A percentile compares a stretch with the other conserved stretches of the same genome.
phyloP scores from a whole-genome alignment of 2,888 invertebrate genomes.

The Plagodis dolabraria region DNA sequence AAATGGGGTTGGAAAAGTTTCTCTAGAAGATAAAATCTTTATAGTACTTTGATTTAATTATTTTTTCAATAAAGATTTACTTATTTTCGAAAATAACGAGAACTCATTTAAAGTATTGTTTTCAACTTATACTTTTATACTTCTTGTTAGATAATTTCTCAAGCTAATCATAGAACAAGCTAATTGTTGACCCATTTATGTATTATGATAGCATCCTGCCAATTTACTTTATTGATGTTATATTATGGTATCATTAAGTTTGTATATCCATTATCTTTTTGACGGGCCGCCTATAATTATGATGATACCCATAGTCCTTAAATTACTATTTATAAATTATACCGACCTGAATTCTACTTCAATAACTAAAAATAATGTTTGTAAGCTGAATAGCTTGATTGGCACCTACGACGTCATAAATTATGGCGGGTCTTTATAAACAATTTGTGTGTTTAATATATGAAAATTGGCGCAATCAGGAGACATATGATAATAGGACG shows the following conservation, averaged over 20 bases:
- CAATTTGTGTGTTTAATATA: conserved; percentile 50
- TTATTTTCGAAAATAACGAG: too few species aligned
- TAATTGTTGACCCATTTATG: conserved; percentile 72
- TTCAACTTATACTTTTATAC: too few species aligned
- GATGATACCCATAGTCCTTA: conserved; percentile 69
- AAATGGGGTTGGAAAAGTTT: too few species aligned
- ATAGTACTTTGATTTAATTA: too few species aligned
- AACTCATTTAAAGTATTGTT: too few species aligned
- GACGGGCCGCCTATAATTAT: conserved; percentile 75
- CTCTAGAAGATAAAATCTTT: too few species aligned
- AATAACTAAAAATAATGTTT: conserved; percentile 61
- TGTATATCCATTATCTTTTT: conserved; percentile 72
- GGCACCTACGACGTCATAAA: conserved; percentile 58
- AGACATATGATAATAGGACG: conserved; percentile 32
- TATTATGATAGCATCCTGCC: conserved; percentile 75
- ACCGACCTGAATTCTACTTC: conserved; percentile 67
- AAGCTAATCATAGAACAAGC: conserved; percentile 48
- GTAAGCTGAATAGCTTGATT: conserved; percentile 65
- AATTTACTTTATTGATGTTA: conserved; percentile 81
- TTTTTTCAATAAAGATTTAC: too few species aligned
- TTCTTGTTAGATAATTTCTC: conserved; percentile 30
- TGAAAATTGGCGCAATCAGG: conserved; percentile 49
- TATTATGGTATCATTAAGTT: conserved; percentile 78
- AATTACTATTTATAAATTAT: conserved; percentile 77
- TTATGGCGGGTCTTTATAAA: conserved; percentile 48